Evolutionary conservation across 2,113 vertebrate genomes (phyloP).

Genomic region (Fregata magnificens): DNA sequence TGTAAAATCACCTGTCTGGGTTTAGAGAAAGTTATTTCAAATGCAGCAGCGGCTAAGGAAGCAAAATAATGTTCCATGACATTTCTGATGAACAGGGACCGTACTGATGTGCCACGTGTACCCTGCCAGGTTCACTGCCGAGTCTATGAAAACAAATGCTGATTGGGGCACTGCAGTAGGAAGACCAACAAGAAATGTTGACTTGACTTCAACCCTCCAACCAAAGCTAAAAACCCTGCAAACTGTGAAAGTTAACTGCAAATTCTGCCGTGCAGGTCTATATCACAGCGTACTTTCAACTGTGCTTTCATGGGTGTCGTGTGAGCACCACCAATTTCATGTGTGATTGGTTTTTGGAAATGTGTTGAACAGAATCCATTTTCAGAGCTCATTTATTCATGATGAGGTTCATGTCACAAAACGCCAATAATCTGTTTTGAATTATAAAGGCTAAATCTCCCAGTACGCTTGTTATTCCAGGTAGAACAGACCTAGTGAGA

Average conservation of each 20-base stretch:
- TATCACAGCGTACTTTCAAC: neutral
- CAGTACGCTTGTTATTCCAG: neutral
- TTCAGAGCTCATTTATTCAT: slow-evolving; percentile 46
- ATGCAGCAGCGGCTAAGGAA: neutral
- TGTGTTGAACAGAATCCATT: slow-evolving; percentile 4
- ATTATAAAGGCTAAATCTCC: slow-evolving; percentile 20
- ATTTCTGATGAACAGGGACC: neutral
- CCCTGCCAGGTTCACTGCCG: neutral
- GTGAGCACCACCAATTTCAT: slow-evolving; percentile 24
- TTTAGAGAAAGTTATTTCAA: neutral
- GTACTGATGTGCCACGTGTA: neutral
- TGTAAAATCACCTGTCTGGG: neutral
- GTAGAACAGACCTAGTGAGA: neutral
- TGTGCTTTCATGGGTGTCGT: neutral
- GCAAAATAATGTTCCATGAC: neutral
- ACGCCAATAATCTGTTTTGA: neutral
- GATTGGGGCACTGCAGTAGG: neutral
- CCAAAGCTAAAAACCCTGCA: neutral
- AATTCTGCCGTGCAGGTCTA: neutral
- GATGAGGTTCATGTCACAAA: slow-evolving; percentile 28
- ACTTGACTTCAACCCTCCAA: neutral
- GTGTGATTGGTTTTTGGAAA: slow-evolving; percentile 22
- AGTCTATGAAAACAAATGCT: neutral
- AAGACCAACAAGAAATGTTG: neutral
- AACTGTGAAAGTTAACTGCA: neutral